Conservation (phyloP, 2,113 vertebrate species). For the Salvelinus fontinalis region DNA sequence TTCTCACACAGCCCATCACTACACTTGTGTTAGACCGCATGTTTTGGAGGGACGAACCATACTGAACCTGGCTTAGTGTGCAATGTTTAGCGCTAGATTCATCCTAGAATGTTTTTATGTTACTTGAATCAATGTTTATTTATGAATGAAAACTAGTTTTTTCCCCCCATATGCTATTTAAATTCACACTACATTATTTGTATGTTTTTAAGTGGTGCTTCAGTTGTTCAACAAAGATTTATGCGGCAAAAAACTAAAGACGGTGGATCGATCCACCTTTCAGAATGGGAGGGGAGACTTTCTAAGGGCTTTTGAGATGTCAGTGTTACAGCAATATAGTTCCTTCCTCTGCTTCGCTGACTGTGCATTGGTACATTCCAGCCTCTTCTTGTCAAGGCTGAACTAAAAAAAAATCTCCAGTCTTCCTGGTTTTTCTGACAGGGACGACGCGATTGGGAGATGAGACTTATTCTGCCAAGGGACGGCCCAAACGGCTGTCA, state of each 20-base stretch:
- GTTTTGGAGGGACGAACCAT: not conserved
- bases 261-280: conserved; percentile 35
- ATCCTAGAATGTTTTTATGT: conserved; percentile 54
- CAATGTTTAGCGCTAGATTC: not conserved
- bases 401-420: not conserved
- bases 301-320: conserved; percentile 65
- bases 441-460: not conserved
- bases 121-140: conserved; percentile 64
- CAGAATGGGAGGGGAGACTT: conserved; percentile 31
- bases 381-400: not conserved
- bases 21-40: not conserved
- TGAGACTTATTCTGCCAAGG: not conserved
- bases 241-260: conserved; percentile 7
- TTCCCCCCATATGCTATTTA: not conserved
- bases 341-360: not conserved
- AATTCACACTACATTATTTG: not conserved
- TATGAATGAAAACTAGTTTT: conserved; percentile 19
- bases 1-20: not conserved
- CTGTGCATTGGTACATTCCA: conserved; percentile 7
- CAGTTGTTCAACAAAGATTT: not conserved
- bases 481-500: not conserved
- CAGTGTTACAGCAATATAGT: conserved; percentile 36
- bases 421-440: conserved; percentile 3
- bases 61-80: not conserved
- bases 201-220: not conserved